Evolutionary conservation across 2,113 vertebrate species (phyloP).

Genomic region (Emydura subglobosa): DNA sequence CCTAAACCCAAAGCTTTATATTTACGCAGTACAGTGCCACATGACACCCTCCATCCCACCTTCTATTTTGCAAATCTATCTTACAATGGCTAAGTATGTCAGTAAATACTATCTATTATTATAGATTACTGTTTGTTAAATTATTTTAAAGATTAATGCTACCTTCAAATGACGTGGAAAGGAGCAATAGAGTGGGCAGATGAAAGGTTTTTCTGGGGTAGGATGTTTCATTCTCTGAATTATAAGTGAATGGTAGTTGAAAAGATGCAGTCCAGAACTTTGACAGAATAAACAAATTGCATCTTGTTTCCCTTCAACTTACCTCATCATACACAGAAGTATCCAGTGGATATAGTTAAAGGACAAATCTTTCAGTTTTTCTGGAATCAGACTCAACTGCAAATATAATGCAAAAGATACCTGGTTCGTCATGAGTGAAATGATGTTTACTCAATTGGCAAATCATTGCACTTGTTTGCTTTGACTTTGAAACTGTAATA

Average conservation of each 20-base stretch:
- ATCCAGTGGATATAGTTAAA: background rate
- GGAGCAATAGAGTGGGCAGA: background rate
- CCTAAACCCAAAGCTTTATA: background rate
- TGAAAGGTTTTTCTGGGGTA: background rate
- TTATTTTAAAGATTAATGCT: background rate
- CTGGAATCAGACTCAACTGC: background rate
- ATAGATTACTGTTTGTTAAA: background rate
- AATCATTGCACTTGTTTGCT: background rate
- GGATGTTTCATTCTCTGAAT: background rate
- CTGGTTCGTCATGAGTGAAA: background rate
- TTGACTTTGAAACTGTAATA: background rate
- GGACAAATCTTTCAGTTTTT: background rate
- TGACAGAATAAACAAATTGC: background rate
- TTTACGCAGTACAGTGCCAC: background rate
- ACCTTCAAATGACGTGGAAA: background rate
- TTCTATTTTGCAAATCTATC: background rate
- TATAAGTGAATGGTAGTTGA: background rate
- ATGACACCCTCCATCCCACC: background rate
- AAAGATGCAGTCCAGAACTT: background rate
- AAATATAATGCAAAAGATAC: background rate
- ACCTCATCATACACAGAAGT: background rate
- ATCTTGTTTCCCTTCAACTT: background rate
- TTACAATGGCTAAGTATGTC: background rate
- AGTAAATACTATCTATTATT: background rate
- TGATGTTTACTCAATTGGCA: background rate